Evolutionary conservation across 2,113 vertebrate genomes (phyloP), one percentile per base, ranked within the genome.

Genomic region (Semnornis frantzii): DNA sequence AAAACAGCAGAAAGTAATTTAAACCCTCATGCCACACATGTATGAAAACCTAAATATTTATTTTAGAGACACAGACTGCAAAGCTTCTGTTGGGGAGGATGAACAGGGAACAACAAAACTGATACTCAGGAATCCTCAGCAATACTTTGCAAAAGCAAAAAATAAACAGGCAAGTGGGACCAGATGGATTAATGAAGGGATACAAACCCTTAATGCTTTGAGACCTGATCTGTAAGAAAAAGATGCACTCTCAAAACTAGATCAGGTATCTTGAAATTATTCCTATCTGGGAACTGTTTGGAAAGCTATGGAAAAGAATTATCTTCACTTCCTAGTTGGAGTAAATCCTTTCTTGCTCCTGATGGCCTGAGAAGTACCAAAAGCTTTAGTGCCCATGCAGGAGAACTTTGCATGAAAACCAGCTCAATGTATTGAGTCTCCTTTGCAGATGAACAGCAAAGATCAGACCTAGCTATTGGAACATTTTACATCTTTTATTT

Each of bases 1-100:
- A 97, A 97, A 97, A 97, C 6, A 73, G 93, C 91, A 96, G 96
- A 94, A 94, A 94, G 96, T 84, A 92, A 70, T 77, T 87, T 82
- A 85, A 94, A 78, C 27, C 52, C 42, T 76, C 94, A 84, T 23
- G 6, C 19, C 60, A 52, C 46, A 63, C 73, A 89, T 23, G 46
- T 44, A 70, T 66, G 90, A 90, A 93, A 96, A 95, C 23, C 89
- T 91, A 92, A 97, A 94, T 96, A 86, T 97, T 98, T 96, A 70
- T 83, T 97, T 95, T 95, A 94, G 93, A 97, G 96, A 92, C 92
- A 93, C 44, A 89, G 77, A 69, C 72, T 44, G 89, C 30, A 85
- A 66, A 66, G 90, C 71, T 95, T 94, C 92, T 90, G 48, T 55
- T 75, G 33, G 55, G 62, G 34, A 37, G 50, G 81, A 92, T 65